Percentiles rank a stretch among this genome's conserved stretches.
These are phyloP conservation scores for Xiphophorus birchmanni DNA, from an alignment of 2,797 vertebrate species.

Conservation along the genomic window DNA sequence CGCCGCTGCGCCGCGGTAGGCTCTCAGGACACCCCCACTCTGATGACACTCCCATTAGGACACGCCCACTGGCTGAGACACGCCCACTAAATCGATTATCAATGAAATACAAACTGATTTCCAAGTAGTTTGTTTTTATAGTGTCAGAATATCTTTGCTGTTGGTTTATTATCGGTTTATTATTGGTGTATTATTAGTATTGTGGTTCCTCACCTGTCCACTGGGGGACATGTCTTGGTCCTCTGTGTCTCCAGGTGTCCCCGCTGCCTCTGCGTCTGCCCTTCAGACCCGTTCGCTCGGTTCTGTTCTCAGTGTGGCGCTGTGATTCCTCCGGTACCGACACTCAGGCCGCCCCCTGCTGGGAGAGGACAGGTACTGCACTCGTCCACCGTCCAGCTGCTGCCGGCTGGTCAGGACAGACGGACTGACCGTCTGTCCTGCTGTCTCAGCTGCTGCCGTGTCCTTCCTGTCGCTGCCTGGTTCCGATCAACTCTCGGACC, in stretches of 20 bases:
- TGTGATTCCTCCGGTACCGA: conserved; percentile 76
- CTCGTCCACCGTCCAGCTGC: background rate
- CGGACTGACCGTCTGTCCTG: background rate
- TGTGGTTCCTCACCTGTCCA: background rate
- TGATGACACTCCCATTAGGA: background rate
- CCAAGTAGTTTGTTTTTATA: too few species aligned
- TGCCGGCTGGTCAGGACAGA: background rate
- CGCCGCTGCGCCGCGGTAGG: conserved; percentile 84
- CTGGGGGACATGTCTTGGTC: background rate
- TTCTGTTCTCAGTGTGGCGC: conserved; percentile 90
- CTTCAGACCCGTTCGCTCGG: conserved; percentile 84
- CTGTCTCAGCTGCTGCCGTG: conserved; percentile 82
- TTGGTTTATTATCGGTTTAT: too few species aligned
- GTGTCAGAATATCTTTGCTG: too few species aligned
- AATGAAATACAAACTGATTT: background rate
- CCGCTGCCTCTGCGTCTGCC: conserved; percentile 79
- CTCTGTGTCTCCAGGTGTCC: conserved; percentile 78
- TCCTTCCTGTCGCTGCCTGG: conserved; percentile 81
- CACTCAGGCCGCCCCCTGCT: conserved; percentile 76
- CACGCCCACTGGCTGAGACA: background rate
- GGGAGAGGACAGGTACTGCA: conserved; percentile 84
- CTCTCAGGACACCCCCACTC: background rate
- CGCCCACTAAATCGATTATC: background rate
- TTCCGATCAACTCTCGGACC: conserved; percentile 82
- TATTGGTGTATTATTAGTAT: too few species aligned